Evolutionary conservation across 2,888 invertebrate genomes (phyloP), one percentile per base, ranked within the genome.

Genomic region (Catotricha subobsoleta): DNA sequence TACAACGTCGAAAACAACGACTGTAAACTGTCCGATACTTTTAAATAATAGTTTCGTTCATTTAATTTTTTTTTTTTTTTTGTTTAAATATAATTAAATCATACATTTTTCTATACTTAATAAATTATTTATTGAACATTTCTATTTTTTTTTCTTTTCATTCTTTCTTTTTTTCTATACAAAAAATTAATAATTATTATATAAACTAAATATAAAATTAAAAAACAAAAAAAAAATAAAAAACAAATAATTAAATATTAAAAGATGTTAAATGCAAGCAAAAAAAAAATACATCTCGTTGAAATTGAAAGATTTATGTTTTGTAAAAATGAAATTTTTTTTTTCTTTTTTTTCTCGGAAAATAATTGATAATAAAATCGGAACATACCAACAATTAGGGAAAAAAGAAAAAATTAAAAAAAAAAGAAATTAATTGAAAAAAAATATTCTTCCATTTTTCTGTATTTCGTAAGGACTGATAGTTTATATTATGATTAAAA

Each of bases 391-490:
- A 30, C 30, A 5, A 4, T 30, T 30, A n/a, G 12, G 30, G 30
- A 30, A 10, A n/a, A n/a, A n/a, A n/a, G 21, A 21, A 20, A 37
- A 21, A 37, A 19, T 9, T 5, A 20, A 13, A 10, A 21, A 37
- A 37, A 20, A 35, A 35, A 37, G n/a, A 23, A 13, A 21, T 10
- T 20, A 38, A 38, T 13, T 16, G 9, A 16, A 21, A 25, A 25
- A 38, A 19, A 27, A 15, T 15, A 39, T 13, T 29, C 29, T 29
- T 39, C 29, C 39, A 28, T 29, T 39, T 39, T 39, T 39, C 29
- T 27, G 13, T 39, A 39, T 39, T 35, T 20, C n/a, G 18, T 20
- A 35, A 20, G 39, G 39, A 39, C 39, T 39, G 39, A 39, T 39
- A 39, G 39, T 39, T 39, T 39, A 29, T n/a, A n/a, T n/a, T n/a